Evolutionary conservation across 2,888 invertebrate species (phyloP), one percentile per base, ranked within the genome.

Genomic region (Lasioglossum calceatum): DNA sequence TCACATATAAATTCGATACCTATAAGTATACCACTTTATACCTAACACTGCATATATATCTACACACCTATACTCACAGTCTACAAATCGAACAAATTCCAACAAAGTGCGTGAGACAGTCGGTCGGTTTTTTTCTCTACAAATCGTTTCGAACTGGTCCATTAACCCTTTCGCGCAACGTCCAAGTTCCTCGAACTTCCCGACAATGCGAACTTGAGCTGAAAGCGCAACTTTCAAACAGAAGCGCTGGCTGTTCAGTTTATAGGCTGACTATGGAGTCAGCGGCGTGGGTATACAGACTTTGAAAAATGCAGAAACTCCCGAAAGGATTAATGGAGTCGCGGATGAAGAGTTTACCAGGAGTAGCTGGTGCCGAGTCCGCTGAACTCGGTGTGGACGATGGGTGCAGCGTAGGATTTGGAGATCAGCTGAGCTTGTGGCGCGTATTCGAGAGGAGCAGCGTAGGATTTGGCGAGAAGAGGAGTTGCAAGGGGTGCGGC

Each of bases 321-420:
- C 4, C 19, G 10, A 19, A 36, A 70, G 39, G 39, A 10, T 70
- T 23, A 39, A 70, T 39, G 39, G 70, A 36, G 39, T 32, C 23
- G 32, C n/a, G 10, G 4, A n/a, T 10, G 23, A 5, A 50, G 54
- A 42, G 32, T 87, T 92, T 93, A 94, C 93, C 94, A 93, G 47
- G 92, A 75, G 82, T 93, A 93, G 85, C 88, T 92, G 76, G 93
- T 87, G 47, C 93, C 93, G 58, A 92, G 78, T 58, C 93, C 92
- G 61, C 77, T 80, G 90, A 94, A 93, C 71, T 88, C 85, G 19
- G 92, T 86, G 81, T 93, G 92, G 1, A 87, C 89, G 16, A 92
- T 79, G 1, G 92, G 90, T 0, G 92, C 84, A n/a, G 87, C 84
- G 10, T 91, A 91, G 8, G 88, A 82, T 74, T 91, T 92, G 42